These are phyloP conservation scores for Chalcosyrphus nemorum DNA, from an alignment of 2,888 invertebrate species.

Conservation along the genomic window DNA sequence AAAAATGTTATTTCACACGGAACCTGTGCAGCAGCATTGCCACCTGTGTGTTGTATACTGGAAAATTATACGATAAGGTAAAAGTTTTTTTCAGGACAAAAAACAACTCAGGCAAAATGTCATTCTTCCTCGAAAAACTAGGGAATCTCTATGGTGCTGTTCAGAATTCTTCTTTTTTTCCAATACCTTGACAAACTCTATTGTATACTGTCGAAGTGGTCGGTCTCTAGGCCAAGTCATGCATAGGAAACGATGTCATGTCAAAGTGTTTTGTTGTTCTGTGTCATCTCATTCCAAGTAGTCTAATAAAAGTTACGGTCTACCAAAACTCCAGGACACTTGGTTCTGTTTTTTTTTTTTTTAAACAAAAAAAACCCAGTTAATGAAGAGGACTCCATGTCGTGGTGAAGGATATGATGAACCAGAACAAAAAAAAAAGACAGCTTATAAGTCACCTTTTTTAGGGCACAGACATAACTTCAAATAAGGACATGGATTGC, in stretches of 20 bases:
- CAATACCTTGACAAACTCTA: slow-evolving; percentile 25
- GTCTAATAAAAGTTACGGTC: background rate
- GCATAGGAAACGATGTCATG: slow-evolving; percentile 31
- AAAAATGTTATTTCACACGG: slow-evolving; percentile 57
- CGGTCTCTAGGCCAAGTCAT: background rate
- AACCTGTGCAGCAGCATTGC: slow-evolving; percentile 21
- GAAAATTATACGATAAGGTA: slow-evolving; percentile 39
- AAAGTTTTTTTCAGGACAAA: slow-evolving; percentile 25
- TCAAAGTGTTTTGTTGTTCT: slow-evolving; percentile 33
- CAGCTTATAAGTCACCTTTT: slow-evolving; percentile 32
- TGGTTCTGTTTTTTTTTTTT: too few relatives aligned
- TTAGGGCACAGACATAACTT: slow-evolving; percentile 46
- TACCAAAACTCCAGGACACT: background rate
- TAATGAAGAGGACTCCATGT: slow-evolving; percentile 24
- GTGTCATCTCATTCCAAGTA: slow-evolving; percentile 1
- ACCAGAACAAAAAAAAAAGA: background rate
- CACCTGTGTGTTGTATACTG: slow-evolving; percentile 32
- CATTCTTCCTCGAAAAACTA: slow-evolving; percentile 27
- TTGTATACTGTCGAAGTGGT: background rate
- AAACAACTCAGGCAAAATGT: slow-evolving; percentile 21
- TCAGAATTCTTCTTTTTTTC: background rate
- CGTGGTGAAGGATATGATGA: background rate
- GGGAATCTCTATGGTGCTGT: slow-evolving; percentile 16
- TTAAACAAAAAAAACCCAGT: slow-evolving; percentile 1
- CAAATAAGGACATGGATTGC: slow-evolving; percentile 41